phyloP scores from a whole-genome alignment of 2,797 vertebrate genomes.

The Galago senegalensis region DNA sequence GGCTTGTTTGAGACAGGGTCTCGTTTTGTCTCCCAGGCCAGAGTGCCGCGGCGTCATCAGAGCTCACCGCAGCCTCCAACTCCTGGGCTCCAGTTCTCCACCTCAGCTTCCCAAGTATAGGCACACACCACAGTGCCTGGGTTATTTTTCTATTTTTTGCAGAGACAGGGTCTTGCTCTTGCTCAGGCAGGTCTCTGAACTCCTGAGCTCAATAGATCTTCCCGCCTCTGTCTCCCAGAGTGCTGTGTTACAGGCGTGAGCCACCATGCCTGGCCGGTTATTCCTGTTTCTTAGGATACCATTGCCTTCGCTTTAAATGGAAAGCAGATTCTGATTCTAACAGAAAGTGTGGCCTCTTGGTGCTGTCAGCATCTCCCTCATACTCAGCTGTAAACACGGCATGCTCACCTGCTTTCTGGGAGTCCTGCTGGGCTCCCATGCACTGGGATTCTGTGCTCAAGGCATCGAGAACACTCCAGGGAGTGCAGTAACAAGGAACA shows the following conservation, averaged over 20 bases:
- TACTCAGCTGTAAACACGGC: rapidly evolving
- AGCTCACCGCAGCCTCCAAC: neutral
- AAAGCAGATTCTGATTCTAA: neutral
- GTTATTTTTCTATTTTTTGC: neutral
- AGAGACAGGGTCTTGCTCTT: neutral
- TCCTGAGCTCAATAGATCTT: neutral
- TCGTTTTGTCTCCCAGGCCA: neutral
- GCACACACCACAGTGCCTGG: neutral
- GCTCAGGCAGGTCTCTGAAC: neutral
- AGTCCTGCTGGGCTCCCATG: neutral
- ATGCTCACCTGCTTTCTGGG: neutral
- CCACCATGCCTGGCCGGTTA: neutral
- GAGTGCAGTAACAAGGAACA: neutral
- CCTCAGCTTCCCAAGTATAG: neutral
- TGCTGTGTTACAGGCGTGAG: neutral
- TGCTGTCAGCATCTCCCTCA: rapidly evolving
- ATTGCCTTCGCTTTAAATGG: neutral
- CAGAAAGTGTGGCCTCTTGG: rapidly evolving
- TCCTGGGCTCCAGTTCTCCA: no score
- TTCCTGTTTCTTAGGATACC: neutral
- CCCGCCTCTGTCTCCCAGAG: neutral
- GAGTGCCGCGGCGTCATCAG: neutral
- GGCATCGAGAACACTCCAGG: neutral
- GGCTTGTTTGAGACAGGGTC: neutral
- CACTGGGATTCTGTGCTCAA: neutral